Evolutionary conservation across 2,888 invertebrate species (phyloP).

Genomic region (Xestia c-nigrum): DNA sequence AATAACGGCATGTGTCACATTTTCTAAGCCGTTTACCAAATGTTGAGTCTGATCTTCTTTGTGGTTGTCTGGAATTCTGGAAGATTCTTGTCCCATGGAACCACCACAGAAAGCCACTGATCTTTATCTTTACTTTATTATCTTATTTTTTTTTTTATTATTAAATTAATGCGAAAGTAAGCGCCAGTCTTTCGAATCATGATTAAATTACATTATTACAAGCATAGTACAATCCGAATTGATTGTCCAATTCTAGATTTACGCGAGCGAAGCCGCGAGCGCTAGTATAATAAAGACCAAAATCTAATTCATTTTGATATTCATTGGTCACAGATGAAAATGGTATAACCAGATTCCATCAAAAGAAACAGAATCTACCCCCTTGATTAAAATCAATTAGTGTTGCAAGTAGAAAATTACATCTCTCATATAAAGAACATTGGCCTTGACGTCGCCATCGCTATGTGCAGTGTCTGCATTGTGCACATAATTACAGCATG

Average conservation of each 20-base stretch:
- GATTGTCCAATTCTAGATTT: no score
- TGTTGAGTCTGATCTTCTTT: neutral
- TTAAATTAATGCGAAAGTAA: no score
- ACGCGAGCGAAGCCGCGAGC: no score
- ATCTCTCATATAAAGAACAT: constrained; percentile 43
- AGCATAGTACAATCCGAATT: no score
- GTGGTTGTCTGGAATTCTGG: neutral
- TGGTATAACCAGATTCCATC: neutral
- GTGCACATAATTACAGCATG: constrained; percentile 66
- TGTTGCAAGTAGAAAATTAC: constrained; percentile 15
- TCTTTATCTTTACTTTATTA: no score
- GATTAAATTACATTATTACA: no score
- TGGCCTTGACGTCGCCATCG: constrained; percentile 56
- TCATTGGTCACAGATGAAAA: neutral
- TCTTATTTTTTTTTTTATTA: no score
- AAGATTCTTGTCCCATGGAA: neutral
- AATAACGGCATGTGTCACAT: no score
- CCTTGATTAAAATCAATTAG: constrained; percentile 25
- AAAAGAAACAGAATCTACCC: constrained; percentile 2
- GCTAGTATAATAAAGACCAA: neutral
- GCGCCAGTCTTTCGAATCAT: no score
- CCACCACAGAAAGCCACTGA: neutral
- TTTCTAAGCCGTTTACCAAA: constrained; percentile 16
- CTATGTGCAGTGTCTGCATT: constrained; percentile 60
- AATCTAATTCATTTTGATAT: neutral